Conservation (phyloP, 2,888 invertebrate genomes). For the Coelogynopora nodosa region DNA sequence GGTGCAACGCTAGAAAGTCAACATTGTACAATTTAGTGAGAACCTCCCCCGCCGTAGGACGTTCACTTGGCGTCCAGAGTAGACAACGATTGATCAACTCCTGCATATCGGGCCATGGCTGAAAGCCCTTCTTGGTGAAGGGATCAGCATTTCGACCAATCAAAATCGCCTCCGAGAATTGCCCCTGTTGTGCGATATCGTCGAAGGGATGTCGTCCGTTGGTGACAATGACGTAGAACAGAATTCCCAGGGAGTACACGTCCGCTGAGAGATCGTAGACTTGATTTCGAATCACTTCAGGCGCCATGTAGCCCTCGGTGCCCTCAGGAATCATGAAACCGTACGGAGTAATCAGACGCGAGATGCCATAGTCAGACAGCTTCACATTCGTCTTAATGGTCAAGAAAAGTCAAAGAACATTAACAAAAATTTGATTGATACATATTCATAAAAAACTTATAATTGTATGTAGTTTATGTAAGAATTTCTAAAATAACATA, state of each 20-base stretch:
- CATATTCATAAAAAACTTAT: neutral
- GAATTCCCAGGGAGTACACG: conserved; percentile 57
- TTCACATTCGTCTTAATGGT: conserved; percentile 56
- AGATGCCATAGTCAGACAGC: conserved; percentile 59
- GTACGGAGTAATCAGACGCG: conserved; percentile 54
- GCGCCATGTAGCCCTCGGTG: conserved; percentile 56
- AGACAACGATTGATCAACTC: conserved; percentile 53
- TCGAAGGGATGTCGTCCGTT: conserved; percentile 55
- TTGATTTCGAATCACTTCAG: conserved; percentile 56
- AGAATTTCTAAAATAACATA: no score
- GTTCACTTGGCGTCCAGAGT: conserved; percentile 52
- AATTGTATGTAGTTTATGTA: no score
- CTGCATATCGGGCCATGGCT: conserved; percentile 56
- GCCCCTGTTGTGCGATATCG: conserved; percentile 49
- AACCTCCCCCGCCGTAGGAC: conserved; percentile 51
- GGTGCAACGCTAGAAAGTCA: neutral
- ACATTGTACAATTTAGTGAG: neutral
- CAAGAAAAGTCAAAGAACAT: neutral
- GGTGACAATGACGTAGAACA: conserved; percentile 55
- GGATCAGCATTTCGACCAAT: conserved; percentile 26
- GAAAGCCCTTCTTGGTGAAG: conserved; percentile 49
- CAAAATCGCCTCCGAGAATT: conserved; percentile 54
- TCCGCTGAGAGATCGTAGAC: conserved; percentile 56
- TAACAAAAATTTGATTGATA: neutral
- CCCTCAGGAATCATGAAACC: conserved; percentile 56